Evolutionary conservation across 2,797 vertebrate genomes (phyloP).

Genomic region (Hydrophis major): DNA sequence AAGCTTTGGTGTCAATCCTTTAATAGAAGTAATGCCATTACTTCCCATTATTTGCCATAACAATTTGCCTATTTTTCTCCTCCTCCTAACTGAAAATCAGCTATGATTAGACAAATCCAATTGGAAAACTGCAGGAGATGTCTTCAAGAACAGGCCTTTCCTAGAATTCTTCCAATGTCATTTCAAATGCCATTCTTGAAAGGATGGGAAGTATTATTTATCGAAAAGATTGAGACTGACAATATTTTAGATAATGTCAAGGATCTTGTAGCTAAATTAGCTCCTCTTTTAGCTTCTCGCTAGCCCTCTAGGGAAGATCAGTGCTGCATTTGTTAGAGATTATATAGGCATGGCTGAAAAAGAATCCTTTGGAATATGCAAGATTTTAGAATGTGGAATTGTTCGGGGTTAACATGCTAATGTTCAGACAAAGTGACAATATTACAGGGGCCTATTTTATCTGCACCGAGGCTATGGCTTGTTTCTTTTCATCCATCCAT

Average conservation of each 20-base stretch:
- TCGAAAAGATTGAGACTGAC: background rate
- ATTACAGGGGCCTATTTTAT: background rate
- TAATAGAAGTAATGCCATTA: background rate
- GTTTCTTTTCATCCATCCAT: constrained; percentile 3
- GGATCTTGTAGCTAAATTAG: constrained; percentile 24
- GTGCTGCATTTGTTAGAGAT: constrained; percentile 32
- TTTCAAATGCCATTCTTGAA: background rate
- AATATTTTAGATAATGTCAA: constrained; percentile 5
- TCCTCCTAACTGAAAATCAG: background rate
- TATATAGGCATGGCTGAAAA: background rate
- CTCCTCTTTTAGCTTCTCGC: constrained; percentile 20
- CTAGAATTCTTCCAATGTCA: background rate
- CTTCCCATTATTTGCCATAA: background rate
- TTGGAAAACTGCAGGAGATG: background rate
- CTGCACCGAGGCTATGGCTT: background rate
- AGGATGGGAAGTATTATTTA: constrained; percentile 9
- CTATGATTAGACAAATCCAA: background rate
- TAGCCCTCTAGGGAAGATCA: background rate
- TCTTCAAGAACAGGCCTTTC: background rate
- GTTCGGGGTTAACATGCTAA: background rate
- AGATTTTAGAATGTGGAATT: background rate
- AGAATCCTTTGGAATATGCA: background rate
- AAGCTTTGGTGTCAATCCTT: background rate
- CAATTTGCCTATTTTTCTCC: background rate
- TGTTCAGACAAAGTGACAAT: background rate